These are phyloP conservation scores for Ericerus pela DNA, from an alignment of 1,140 invertebrate species.

Conservation along the genomic window DNA sequence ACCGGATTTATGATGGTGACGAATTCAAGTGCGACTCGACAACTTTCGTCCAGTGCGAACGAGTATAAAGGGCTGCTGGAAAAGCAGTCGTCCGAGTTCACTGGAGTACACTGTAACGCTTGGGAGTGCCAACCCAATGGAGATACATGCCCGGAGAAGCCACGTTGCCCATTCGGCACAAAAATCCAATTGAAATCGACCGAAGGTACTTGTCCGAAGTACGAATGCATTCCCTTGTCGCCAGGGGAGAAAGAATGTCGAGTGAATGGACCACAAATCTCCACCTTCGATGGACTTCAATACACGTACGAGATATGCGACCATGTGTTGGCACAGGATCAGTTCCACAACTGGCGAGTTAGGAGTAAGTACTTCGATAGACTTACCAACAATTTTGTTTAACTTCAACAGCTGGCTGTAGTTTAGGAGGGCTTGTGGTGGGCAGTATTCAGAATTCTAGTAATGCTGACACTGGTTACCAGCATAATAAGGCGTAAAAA, in stretches of 20 bases:
- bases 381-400: constrained; percentile 5
- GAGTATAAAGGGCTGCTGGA: no score
- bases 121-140: not conserved
- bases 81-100: no score
- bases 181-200: not conserved
- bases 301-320: constrained; percentile 65
- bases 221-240: constrained; percentile 39
- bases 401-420: not conserved
- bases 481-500: no score
- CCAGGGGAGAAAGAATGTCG: constrained; percentile 49
- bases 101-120: not conserved
- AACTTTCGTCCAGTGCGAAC: no score
- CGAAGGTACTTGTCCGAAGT: constrained; percentile 33
- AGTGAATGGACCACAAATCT: constrained; percentile 53
- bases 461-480: no score
- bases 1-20: no score
- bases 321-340: constrained; percentile 56
- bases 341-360: constrained; percentile 45
- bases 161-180: constrained; percentile 23
- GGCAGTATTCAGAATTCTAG: no score
- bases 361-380: constrained; percentile 40
- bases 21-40: no score
- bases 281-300: constrained; percentile 59
- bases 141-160: constrained; percentile 24
- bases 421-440: no score